Evolutionary conservation across 1,140 invertebrate genomes (phyloP).

Genomic region (Ips typographus): DNA sequence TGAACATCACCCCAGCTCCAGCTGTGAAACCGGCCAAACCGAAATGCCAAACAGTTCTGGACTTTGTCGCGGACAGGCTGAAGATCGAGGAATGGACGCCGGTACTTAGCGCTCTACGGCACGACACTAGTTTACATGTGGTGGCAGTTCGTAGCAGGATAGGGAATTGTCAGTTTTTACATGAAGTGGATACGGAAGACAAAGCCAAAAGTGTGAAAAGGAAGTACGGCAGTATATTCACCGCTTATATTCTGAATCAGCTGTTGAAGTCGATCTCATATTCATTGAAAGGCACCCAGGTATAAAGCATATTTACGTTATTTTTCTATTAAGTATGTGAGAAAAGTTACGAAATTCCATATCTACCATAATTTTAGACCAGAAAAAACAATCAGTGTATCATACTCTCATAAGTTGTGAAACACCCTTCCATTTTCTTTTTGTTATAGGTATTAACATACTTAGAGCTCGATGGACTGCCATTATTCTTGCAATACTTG

Average conservation of each 20-base stretch:
- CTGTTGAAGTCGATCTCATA: slow-evolving; percentile 54
- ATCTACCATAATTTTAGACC: not conserved
- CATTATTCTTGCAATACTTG: slow-evolving; percentile 62
- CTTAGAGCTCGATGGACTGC: slow-evolving; percentile 65
- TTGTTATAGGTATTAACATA: slow-evolving; percentile 49
- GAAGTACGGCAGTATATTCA: slow-evolving; percentile 47
- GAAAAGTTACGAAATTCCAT: slow-evolving; percentile 13
- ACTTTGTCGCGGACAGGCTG: slow-evolving; percentile 67
- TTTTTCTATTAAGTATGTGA: too few species aligned
- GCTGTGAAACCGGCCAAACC: slow-evolving; percentile 49
- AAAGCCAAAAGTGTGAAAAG: slow-evolving; percentile 52
- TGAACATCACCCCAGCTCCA: slow-evolving; percentile 45
- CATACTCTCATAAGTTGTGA: not conserved
- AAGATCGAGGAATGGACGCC: slow-evolving; percentile 70
- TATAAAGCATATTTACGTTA: too few species aligned
- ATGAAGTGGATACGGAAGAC: slow-evolving; percentile 59
- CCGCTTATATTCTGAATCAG: slow-evolving; percentile 46
- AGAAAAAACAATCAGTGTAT: not conserved
- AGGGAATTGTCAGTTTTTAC: slow-evolving; percentile 53
- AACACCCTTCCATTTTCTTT: not conserved
- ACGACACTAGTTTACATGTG: slow-evolving; percentile 63
- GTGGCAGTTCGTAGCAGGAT: slow-evolving; percentile 56
- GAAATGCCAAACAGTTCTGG: slow-evolving; percentile 55
- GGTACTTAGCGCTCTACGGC: slow-evolving; percentile 64
- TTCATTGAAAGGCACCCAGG: slow-evolving; percentile 58